Base-by-base conservation (phyloP, 2,113 vertebrate genomes). In the Mormoops blainvillei region DNA sequence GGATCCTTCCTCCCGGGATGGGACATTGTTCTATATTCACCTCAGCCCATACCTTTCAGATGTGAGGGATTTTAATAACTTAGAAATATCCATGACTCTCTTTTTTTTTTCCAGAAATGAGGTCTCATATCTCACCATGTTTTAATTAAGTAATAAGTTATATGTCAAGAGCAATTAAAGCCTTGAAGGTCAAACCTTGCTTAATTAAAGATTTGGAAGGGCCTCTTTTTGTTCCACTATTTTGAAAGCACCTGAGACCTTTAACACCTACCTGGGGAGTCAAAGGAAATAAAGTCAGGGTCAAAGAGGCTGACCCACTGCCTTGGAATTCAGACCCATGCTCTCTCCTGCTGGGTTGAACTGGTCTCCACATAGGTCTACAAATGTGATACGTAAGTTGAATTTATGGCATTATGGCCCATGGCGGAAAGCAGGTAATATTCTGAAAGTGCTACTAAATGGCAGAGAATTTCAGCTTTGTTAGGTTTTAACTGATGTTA, bases 81-180 rank as follows among this genome's bases (percentile, higher is more conserved):
- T 24, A 91, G 50, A 96, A 94, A 86, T 83, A 67, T 78, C 22
- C 74, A 52, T 43, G n/a, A 76, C 50, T 94, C 52, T 67, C 58
- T 36, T 4, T 87, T 36, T 4, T 87, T 91, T 89, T 94, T 93
- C 71, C 45, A 91, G 65, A 92, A 95, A 43, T 36, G 20, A 97
- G 68, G 36, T 73, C 58, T 88, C 78, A 31, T 88, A 76, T 86
- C 54, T 98, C 61, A 96, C 77, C 43, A 52, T 90, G 77, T 94
- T 97, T 95, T 96, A 97, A 97, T 97, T 95, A 97, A 97, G 67
- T 78, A 96, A 71, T 97, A 97, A 97, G 95, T 96, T 95, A 97
- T 41, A 92, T 92, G 90, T 95, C 92, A 50, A 87, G 89, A 97
- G 71, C n/a, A 77, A 97, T 87, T 86, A 93, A 10, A 90, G 61